These are phyloP conservation scores for Macrophya alboannulata DNA, from an alignment of 2,888 invertebrate genomes.

Conservation along the genomic window DNA sequence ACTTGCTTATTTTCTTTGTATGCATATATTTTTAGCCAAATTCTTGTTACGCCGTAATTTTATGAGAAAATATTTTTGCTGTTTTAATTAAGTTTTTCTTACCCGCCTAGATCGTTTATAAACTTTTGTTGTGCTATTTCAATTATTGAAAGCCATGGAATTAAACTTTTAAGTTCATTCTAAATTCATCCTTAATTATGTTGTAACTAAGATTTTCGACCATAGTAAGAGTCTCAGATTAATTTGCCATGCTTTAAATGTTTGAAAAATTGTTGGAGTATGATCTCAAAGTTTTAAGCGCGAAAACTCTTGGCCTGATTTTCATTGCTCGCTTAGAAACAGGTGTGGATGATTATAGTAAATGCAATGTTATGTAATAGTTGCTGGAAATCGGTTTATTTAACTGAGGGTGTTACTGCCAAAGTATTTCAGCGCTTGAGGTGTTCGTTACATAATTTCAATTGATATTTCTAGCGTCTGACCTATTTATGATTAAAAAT, in stretches of 20 bases:
- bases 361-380: constrained; percentile 67
- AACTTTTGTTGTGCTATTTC: neutral
- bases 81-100: neutral
- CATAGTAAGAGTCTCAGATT: neutral
- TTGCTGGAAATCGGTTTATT: constrained; percentile 65
- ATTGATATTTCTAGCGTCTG: constrained; percentile 62
- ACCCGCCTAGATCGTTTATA: neutral
- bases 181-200: neutral
- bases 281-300: neutral
- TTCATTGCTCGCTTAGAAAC: neutral
- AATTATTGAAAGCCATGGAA: neutral
- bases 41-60: neutral
- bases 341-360: constrained; percentile 32
- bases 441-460: constrained; percentile 69
- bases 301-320: neutral
- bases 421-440: constrained; percentile 71
- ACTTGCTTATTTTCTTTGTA: neutral
- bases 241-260: neutral
- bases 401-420: constrained; percentile 67
- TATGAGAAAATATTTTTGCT: neutral
- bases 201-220: neutral
- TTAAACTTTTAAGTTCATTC: neutral
- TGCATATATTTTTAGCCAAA: neutral
- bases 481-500: constrained; percentile 7
- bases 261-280: neutral